phyloP scores from a whole-genome alignment of 2,888 invertebrate species.

The Auanema freiburgensis region DNA sequence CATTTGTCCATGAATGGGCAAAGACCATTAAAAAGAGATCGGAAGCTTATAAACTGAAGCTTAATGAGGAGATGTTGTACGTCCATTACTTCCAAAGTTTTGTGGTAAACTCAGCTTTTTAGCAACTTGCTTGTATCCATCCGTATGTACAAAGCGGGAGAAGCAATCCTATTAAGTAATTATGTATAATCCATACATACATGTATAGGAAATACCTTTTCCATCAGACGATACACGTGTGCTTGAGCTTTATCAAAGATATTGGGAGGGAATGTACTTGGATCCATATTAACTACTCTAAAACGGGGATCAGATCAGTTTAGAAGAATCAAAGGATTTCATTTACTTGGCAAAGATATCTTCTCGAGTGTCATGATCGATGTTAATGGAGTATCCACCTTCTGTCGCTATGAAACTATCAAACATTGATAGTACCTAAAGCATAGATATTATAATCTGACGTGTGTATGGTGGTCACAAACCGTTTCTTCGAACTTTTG shows the following conservation, averaged over 20 bases:
- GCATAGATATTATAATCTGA: not conserved
- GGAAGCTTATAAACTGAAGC: not conserved
- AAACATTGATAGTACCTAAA: constrained; percentile 44
- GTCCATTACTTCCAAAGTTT: constrained; percentile 50
- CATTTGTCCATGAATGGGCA: not conserved
- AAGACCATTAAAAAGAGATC: not conserved
- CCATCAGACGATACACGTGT: constrained; percentile 53
- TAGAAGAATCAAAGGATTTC: not conserved
- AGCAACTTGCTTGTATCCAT: constrained; percentile 51
- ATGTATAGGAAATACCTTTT: constrained; percentile 31
- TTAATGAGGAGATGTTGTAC: constrained; percentile 28
- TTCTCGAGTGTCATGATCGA: constrained; percentile 52
- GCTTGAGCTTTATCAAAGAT: constrained; percentile 53
- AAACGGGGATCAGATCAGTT: constrained; percentile 7
- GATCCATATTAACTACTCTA: constrained; percentile 45
- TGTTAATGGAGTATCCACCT: constrained; percentile 52
- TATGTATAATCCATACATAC: not conserved
- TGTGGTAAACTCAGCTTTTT: constrained; percentile 51
- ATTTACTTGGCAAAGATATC: constrained; percentile 46
- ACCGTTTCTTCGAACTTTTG: constrained; percentile 49
- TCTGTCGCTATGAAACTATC: constrained; percentile 55
- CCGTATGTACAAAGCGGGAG: constrained; percentile 54
- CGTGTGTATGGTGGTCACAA: not conserved
- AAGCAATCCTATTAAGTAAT: constrained; percentile 44
- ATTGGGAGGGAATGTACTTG: constrained; percentile 46